Evolutionary conservation across 2,113 vertebrate genomes (phyloP), one percentile per base, ranked within the genome.

Genomic region (Hippoglossus stenolepis): DNA sequence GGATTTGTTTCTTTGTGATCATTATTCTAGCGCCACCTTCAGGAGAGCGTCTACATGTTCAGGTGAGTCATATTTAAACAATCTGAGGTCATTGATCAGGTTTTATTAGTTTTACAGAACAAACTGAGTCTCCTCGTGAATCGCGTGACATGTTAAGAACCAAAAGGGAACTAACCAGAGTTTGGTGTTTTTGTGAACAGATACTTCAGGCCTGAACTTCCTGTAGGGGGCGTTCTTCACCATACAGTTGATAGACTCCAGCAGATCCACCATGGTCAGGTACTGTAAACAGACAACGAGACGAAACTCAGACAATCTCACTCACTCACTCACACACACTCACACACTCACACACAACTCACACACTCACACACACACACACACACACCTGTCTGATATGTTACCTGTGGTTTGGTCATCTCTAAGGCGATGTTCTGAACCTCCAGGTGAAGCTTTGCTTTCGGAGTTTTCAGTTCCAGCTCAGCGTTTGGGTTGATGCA

Each of bases 191-290:
- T 40, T 86, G 69, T 93, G 94, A 28, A 98, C 91, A 0, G 91
- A 84, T 0, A 94, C 89, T 0, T 91, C 90, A 6, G 98, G 98
- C 28, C 94, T 94, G 49, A 96, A 99, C 88, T 95, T 99, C 89
- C 98, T 95, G 85, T 98, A 99, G 0, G 97, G 97, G 0, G 77
- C 83, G 57, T 97, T 99, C 89, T 97, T 97, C 77, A 97, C 94
- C 98, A 99, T 98, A 76, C 94, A 96, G 88, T 99, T 97, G 2
- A 99, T 56, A 18, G 97, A 97, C 88, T 98, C 97, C 93, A 99
- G 90, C 53, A 97, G 85, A 75, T 98, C 96, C 70, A 99, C 93
- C 95, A 99, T 95, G 76, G 95, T 96, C 70, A 98, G 93, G 77
- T 98, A 99, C 98, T 99, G 88, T 3, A 87, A n/a, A 77, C 54